These are phyloP conservation scores for Salarias fasciatus DNA, from an alignment of 2,797 vertebrate species.

Conservation along the genomic window DNA sequence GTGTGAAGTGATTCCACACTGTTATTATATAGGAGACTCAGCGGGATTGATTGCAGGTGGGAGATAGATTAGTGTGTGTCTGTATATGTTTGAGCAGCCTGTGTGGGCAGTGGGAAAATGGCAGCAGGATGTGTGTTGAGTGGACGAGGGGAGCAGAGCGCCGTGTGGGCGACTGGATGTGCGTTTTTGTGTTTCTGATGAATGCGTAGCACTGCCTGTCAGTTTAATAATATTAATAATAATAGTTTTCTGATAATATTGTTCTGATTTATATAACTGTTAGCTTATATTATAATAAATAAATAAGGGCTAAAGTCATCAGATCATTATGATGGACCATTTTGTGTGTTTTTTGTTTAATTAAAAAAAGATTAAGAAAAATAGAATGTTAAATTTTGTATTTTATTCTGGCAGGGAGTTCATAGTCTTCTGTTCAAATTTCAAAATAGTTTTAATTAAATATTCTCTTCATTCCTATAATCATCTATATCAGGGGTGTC, in stretches of 20 bases:
- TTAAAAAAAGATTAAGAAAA: too few relatives aligned
- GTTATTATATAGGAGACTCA: slow-evolving; percentile 11
- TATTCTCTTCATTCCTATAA: too few relatives aligned
- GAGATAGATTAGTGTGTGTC: slow-evolving; percentile 57
- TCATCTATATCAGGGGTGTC: too few relatives aligned
- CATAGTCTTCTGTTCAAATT: too few relatives aligned
- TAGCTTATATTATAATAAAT: too few relatives aligned
- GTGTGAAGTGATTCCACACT: slow-evolving; percentile 19
- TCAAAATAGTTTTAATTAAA: too few relatives aligned
- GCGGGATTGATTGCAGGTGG: slow-evolving; percentile 60
- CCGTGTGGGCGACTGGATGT: slow-evolving; percentile 46
- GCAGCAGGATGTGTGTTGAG: slow-evolving; percentile 55
- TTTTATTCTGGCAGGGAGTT: too few relatives aligned
- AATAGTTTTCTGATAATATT: too few relatives aligned
- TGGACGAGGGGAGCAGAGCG: slow-evolving; percentile 1
- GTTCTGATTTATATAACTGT: too few relatives aligned
- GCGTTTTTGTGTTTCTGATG: slow-evolving; percentile 7
- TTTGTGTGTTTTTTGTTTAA: slow-evolving; percentile 21
- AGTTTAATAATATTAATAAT: background rate
- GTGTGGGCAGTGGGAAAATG: slow-evolving; percentile 69
- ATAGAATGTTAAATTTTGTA: too few relatives aligned
- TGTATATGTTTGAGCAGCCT: slow-evolving; percentile 45
- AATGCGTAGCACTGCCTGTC: background rate
- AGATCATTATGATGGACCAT: background rate
- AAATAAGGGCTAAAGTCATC: too few relatives aligned